Base-by-base conservation (phyloP, 2,797 vertebrate genomes). In the Sardinella longiceps region DNA sequence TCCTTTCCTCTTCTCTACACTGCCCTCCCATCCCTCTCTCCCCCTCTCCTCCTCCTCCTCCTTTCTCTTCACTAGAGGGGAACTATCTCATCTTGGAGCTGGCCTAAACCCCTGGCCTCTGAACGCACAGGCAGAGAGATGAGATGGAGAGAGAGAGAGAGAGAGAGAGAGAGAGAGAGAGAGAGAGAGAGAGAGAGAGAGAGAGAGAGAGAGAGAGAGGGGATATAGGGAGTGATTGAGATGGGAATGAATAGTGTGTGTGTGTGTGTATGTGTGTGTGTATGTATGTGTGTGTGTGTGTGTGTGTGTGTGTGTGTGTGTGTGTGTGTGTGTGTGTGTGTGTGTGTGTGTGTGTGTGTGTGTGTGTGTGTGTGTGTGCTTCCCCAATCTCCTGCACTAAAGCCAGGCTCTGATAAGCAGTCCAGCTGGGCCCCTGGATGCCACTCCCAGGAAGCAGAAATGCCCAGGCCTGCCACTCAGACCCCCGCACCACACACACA, bases 21-120 rank as follows among this genome's bases (percentile, higher is more conserved):
- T 43, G 7, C 48, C n/a, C 60, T 80, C 87, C 81, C 82, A 80
- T 14, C 12, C n/a, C n/a, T 63, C 82, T 66, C 20, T 63, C 12
- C 2, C 56, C 15, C 82, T 66, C 20, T 63, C 4, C 2, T 37
- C 15, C n/a, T 37, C 15, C n/a, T 43, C n/a, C 25, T 23, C 20
- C 12, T 81, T 77, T 83, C 85, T 82, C 83, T 83, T n/a, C 60
- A n/a, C 4, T 70, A 1, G 63, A 30, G 30, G 63, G 63, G 11
- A 70, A 37, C 63, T 70, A 66, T 66, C 63, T 66, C 63, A 66
- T 66, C 63, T 66, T 66, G 28, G 28, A 28, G n/a, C 58, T 63
- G 58, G n/a, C 63, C 63, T 28, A 14, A 3, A 12, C 25, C 28
- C 66, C 33, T 74, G 30, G 33, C 30, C 33, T 15, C 33, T 74